Evolutionary conservation across 2,113 vertebrate species (phyloP).

Genomic region (Coracopsis vasa): DNA sequence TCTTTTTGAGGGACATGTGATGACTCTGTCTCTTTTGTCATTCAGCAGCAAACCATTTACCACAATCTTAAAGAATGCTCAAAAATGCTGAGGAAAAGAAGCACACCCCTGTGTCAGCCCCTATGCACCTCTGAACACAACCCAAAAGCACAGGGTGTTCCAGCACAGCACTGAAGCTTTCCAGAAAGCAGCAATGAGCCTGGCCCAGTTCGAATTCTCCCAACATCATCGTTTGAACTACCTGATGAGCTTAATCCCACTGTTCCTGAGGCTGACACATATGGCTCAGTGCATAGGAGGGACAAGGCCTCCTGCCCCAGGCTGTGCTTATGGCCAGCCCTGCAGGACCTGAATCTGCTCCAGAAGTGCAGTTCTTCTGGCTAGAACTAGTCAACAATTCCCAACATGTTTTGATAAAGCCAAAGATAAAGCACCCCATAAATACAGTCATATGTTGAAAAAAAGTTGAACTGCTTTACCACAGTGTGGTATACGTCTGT

Average conservation of each 20-base stretch:
- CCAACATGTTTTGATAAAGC: background rate
- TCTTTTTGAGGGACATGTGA: background rate
- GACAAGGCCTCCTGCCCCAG: background rate
- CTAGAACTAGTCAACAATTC: background rate
- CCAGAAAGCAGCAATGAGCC: background rate
- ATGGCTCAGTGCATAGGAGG: background rate
- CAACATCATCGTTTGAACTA: background rate
- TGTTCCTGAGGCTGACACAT: background rate
- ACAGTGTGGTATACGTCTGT: background rate
- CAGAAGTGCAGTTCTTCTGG: background rate
- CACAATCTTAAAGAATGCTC: background rate
- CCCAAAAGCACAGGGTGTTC: background rate
- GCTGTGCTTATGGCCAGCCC: background rate
- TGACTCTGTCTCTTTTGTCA: background rate
- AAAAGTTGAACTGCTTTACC: background rate
- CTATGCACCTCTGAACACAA: background rate
- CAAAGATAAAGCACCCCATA: background rate
- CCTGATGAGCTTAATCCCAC: rapidly evolving
- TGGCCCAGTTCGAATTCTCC: rapidly evolving
- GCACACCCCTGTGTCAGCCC: rapidly evolving
- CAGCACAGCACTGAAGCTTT: background rate
- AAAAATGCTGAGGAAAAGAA: background rate
- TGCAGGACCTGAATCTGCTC: background rate
- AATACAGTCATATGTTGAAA: background rate
- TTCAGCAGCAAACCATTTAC: background rate